phyloP scores from a whole-genome alignment of 2,797 vertebrate genomes.

The Crenichthys baileyi region DNA sequence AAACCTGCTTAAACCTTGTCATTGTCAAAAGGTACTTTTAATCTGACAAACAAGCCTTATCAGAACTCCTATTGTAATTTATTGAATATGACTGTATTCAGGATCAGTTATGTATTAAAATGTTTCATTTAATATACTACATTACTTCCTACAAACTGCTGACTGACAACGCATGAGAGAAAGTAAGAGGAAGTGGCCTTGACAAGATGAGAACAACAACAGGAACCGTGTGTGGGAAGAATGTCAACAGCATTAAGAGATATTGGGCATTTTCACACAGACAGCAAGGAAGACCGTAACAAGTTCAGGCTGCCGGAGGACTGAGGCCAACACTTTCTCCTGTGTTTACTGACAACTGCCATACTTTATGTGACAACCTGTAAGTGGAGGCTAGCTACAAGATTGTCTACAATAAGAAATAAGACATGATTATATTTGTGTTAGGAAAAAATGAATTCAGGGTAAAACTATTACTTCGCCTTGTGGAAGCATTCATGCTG shows the following conservation, averaged over 20 bases:
- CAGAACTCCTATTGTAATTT: no score
- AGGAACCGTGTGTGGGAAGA: slow-evolving; percentile 14
- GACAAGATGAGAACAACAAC: not conserved
- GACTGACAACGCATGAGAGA: slow-evolving; percentile 9
- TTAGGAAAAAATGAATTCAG: no score
- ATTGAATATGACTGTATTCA: no score
- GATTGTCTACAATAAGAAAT: not conserved
- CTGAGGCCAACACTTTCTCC: not conserved
- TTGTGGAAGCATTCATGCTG: no score
- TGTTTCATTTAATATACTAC: slow-evolving; percentile 34
- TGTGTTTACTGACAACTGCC: not conserved
- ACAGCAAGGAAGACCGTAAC: not conserved
- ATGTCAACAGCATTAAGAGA: slow-evolving; percentile 1
- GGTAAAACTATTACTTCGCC: no score
- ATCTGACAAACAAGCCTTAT: no score
- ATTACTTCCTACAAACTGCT: slow-evolving; percentile 19
- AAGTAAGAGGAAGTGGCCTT: slow-evolving; percentile 20
- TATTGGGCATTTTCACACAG: not conserved
- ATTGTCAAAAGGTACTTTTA: no score
- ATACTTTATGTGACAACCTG: not conserved
- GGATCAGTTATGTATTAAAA: no score
- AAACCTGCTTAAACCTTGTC: no score
- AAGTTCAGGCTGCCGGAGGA: not conserved
- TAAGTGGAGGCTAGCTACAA: not conserved
- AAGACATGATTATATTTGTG: no score